Evolutionary conservation across 2,888 invertebrate genomes (phyloP).

Genomic region (Steinernema carpocapsae): DNA sequence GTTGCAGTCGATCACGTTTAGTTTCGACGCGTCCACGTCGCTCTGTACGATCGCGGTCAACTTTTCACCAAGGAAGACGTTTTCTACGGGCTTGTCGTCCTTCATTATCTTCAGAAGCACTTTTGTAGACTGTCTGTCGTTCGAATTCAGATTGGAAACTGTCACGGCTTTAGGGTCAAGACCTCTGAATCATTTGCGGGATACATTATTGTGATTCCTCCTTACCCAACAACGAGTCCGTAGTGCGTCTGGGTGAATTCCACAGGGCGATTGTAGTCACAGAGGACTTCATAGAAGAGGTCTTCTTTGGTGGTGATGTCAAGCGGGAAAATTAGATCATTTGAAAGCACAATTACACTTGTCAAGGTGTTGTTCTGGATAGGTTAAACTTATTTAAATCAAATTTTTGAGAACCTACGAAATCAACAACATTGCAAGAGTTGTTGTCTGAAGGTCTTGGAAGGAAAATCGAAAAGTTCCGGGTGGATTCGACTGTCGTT

Average conservation of each 20-base stretch:
- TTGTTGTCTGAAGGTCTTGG: constrained; percentile 60
- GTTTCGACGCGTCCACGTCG: constrained; percentile 50
- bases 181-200: constrained; percentile 50
- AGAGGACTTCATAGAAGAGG: constrained; percentile 58
- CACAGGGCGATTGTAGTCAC: constrained; percentile 44
- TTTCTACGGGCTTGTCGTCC: constrained; percentile 58
- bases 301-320: constrained; percentile 68
- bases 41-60: constrained; percentile 61
- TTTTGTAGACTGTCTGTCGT: constrained; percentile 40
- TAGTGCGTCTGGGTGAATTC: constrained; percentile 47
- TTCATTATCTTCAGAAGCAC: constrained; percentile 61
- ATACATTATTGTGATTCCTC: constrained; percentile 22
- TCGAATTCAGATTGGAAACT: constrained; percentile 10
- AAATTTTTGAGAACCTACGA: constrained; percentile 45
- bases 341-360: constrained; percentile 62
- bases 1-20: constrained; percentile 64
- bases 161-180: constrained; percentile 57
- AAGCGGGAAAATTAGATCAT: constrained; percentile 64
- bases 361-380: constrained; percentile 58
- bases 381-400: no score
- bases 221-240: constrained; percentile 63
- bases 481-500: constrained; percentile 50
- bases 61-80: constrained; percentile 65
- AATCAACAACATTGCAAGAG: constrained; percentile 64
- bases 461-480: constrained; percentile 61